Evolutionary conservation across 1,140 invertebrate species (phyloP), one percentile per base, ranked within the genome.

Genomic region (Meloidogyne chitwoodi): DNA sequence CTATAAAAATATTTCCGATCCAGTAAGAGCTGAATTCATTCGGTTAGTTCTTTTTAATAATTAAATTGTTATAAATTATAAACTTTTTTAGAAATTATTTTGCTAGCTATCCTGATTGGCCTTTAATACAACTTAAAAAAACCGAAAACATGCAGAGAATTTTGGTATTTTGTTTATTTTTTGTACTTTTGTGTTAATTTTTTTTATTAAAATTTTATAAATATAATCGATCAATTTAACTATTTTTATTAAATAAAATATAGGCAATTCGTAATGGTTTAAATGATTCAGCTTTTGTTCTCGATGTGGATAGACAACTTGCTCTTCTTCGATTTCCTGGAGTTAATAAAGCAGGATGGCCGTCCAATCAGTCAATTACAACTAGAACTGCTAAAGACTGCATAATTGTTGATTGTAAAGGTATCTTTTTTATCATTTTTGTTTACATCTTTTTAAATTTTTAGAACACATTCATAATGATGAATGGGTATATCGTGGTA

Each of bases 401-500:
- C 31, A 75, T 77, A 6, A 22, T 65, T 22, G 16, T 77, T 22
- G 6, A 31, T 64, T 77, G 76, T 48, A 56, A 61, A 68, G 70
- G 70, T 73, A 8, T 67, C 5, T 41, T 31, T 31, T n/a, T 1
- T 5, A 6, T 8, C 0, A 6, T n/a, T 29, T 16, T 29, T 66
- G 16, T 34, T n/a, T 4, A 19, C 26, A 10, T 29, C 34, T 10
- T 34, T 48, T 27, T 72, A 2, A 26, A 38, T 1, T 41, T 69
- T 16, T 22, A 73, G 76, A 77, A 41, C 76, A 77, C 14, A 19
- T 16, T 2, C 76, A 77, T 27, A 61, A 31, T 61, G 76, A 77
- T 71, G 76, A 77, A 61, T 77, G 76, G 76, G 41, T 77, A 14
- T 77, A 77, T 44, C 41, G 76, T 24, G 76, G 76, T 19, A 77